Evolutionary conservation across 30 jellyfish, hydroid and myxozoan genomes (phyloP), one percentile per base, ranked within the genome.

Genomic region (Sanderia malayensis): DNA sequence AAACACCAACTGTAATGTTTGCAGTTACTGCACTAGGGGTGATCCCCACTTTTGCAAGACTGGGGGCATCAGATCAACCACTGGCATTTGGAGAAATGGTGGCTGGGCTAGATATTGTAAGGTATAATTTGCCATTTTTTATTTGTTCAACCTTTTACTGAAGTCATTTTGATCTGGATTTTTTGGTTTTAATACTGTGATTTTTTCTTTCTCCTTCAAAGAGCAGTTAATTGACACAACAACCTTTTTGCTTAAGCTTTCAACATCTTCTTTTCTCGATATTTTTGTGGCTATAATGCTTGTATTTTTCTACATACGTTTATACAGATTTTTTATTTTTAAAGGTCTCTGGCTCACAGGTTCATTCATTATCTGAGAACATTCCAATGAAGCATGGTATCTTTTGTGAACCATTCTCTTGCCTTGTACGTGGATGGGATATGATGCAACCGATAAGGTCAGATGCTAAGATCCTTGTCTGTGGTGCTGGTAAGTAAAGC

Each of bases 21-120:
- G 98, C 83, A 71, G 67, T 30, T 90, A 90, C 73, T 90, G 98
- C 81, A 66, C 87, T 25, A 76, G 89, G 31, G 96, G 98, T 3
- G 95, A 90, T 30, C 90, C 90, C 20, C 92, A 90, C 44, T 84
- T 80, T 72, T 90, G 98, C 69, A 79, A 73, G 58, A 76, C 79
- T 34, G 98, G 98, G 1, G 98, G 98, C 0, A 76, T 90, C 11
- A 49, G 94, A 46, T 82, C 96, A 46, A 82, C 96, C 0, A 90
- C 79, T 31, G 98, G 98, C 27, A 82, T 90, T 15, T 83, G 98
- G 95, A 90, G 73, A 61, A 90, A 90, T 90, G 98, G 98, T 0
- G 98, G 98, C 22, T 90, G 98, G 98, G 83, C 98, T 20, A 78
- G 74, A 18, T 90, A 76, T 73, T 90, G 98, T 52, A 78, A 82